Evolutionary conservation across 2,797 vertebrate species (phyloP), one percentile per base, ranked within the genome.

Genomic region (Phrynocephalus vlangalii): DNA sequence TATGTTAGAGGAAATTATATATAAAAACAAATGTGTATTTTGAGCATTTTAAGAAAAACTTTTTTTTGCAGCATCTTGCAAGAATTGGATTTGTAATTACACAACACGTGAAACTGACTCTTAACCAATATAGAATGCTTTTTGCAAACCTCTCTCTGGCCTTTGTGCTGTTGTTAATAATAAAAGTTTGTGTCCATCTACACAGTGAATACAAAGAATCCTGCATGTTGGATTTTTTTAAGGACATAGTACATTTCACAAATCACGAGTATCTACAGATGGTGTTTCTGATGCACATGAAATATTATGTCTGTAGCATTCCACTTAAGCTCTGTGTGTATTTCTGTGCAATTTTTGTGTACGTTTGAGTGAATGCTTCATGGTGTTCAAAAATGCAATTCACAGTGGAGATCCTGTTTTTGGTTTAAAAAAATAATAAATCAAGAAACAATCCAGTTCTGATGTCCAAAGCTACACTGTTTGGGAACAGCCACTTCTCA

Each of bases 111-210:
- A 72, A 75, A 44, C 72, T 22, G 18, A 75, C 72, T 18, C 52
- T 56, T 56, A 56, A 56, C 9, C 38, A 75, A 44, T 38, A 33
- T 15, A 73, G 71, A 20, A 7, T 9, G 10, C 26, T 75, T 63
- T n/a, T 82, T 52, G 22, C 3, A 16, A 5, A 9, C 44, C 22
- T 70, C 60, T 52, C 1, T 5, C 1, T 30, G n/a, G 20, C 7
- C 28, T 18, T 63, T 28, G 16, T 16, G 81, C 0, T 0, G 33
- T 1, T 6, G 56, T 3, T 22, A 30, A 77, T 30, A 44, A 28
- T 70, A 28, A 60, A 22, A 26, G 11, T 75, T 1, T 22, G 60
- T 10, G 63, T 0, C 22, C 76, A 20, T 0, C 38, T 77, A 50
- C 63, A 90, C 28, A 66, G 6, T 60, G 30, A 80, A 50, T 28